These are phyloP conservation scores for Scolanthus callimorphus DNA, from an alignment of 92 coral and sea anemone genomes.

Conservation along the genomic window DNA sequence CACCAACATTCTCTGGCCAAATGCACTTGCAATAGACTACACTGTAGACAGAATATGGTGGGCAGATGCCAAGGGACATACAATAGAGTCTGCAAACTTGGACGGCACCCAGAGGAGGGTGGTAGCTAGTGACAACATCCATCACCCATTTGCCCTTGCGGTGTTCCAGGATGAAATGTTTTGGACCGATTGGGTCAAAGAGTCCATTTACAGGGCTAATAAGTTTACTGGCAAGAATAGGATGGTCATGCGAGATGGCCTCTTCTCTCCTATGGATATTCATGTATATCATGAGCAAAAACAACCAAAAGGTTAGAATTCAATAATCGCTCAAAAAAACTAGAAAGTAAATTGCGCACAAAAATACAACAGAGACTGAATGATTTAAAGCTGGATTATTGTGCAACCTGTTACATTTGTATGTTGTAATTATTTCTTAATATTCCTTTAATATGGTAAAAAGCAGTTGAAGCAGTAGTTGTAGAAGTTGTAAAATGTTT, in stretches of 20 bases:
- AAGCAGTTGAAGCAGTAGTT: no score
- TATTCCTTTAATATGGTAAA: no score
- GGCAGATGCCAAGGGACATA: slow-evolving; percentile 88
- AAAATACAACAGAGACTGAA: no score
- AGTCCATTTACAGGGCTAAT: slow-evolving; percentile 72
- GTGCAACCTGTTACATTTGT: no score
- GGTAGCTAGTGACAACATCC: slow-evolving; percentile 47
- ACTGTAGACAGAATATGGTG: slow-evolving; percentile 75
- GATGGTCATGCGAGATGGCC: slow-evolving; percentile 31
- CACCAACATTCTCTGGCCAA: slow-evolving; percentile 71
- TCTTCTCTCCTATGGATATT: slow-evolving; percentile 76
- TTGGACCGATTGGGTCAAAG: slow-evolving; percentile 76
- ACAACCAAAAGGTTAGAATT: slow-evolving; percentile 59
- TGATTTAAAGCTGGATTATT: no score
- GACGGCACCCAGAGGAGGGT: slow-evolving; percentile 63
- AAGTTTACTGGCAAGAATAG: slow-evolving; percentile 81
- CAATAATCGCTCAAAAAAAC: no score
- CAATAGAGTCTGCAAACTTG: slow-evolving; percentile 76
- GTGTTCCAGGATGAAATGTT: slow-evolving; percentile 78
- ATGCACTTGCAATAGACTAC: slow-evolving; percentile 84
- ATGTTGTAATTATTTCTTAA: no score
- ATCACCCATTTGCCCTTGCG: slow-evolving; percentile 76
- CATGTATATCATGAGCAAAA: slow-evolving; percentile 68
- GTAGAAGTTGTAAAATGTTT: no score
- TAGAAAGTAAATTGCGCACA: no score